These are phyloP conservation scores for Dolomedes plantarius DNA, from an alignment of 2,888 invertebrate species.

Conservation along the genomic window DNA sequence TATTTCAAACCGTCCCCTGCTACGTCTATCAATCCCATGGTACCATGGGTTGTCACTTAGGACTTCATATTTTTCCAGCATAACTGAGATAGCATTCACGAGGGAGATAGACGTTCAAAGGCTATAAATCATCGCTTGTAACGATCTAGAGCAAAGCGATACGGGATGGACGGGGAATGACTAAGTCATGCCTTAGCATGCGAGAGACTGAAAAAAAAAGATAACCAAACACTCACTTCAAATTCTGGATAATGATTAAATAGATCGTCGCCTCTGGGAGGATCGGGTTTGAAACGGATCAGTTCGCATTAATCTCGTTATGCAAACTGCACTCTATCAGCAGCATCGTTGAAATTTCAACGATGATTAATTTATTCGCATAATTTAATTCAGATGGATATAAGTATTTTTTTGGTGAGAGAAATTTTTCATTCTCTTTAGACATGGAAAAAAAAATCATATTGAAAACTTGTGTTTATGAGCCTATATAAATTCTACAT, in stretches of 20 bases:
- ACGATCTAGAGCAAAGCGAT: not conserved
- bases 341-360: too few species aligned
- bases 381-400: too few species aligned
- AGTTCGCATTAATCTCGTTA: too few species aligned
- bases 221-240: not conserved
- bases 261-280: not conserved
- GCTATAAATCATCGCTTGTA: not conserved
- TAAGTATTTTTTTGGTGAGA: too few species aligned
- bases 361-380: too few species aligned
- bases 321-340: too few species aligned
- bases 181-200: not conserved
- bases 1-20: constrained; percentile 3
- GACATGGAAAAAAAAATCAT: too few species aligned
- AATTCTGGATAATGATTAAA: not conserved
- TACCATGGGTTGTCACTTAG: not conserved
- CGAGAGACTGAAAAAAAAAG: not conserved
- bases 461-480: too few species aligned
- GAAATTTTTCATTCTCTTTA: too few species aligned
- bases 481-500: too few species aligned
- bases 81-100: not conserved
- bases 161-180: not conserved
- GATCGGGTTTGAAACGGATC: too few species aligned
- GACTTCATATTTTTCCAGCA: not conserved
- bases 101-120: not conserved
- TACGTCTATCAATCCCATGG: constrained; percentile 46